Evolutionary conservation across 2,113 vertebrate species (phyloP).

Genomic region (Ahaetulla prasina): DNA sequence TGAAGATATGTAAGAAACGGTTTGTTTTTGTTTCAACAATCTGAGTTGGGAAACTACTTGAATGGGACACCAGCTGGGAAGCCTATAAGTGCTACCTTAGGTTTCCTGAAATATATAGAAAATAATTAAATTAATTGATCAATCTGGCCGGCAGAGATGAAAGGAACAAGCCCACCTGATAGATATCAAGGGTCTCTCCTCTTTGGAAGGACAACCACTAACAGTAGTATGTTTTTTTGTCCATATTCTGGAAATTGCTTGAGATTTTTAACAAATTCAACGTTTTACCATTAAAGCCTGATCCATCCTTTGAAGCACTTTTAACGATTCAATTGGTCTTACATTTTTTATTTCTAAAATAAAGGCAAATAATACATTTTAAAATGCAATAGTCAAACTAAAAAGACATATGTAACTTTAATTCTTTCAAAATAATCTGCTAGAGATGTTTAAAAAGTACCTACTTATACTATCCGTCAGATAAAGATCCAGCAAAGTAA

Average conservation of each 20-base stretch:
- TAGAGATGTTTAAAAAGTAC: not conserved
- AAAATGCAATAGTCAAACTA: not conserved
- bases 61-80: not conserved
- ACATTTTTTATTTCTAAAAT: not conserved
- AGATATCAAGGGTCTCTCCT: not conserved
- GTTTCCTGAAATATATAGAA: not conserved
- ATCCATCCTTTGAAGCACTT: not conserved
- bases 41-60: not conserved
- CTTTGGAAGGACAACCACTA: not conserved
- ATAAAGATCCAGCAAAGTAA: not conserved
- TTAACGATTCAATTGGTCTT: not conserved
- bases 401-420: not conserved
- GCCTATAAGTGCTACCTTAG: not conserved
- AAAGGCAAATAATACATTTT: not conserved
- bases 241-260: not conserved
- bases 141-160: not conserved
- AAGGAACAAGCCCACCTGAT: not conserved
- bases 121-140: not conserved
- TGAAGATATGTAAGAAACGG: not conserved
- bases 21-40: not conserved
- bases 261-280: not conserved
- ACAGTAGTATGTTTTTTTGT: not conserved
- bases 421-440: not conserved
- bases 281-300: not conserved
- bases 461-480: not conserved